These are phyloP conservation scores for Aproaerema taeniolella DNA, from an alignment of 2,888 invertebrate species.

Conservation along the genomic window DNA sequence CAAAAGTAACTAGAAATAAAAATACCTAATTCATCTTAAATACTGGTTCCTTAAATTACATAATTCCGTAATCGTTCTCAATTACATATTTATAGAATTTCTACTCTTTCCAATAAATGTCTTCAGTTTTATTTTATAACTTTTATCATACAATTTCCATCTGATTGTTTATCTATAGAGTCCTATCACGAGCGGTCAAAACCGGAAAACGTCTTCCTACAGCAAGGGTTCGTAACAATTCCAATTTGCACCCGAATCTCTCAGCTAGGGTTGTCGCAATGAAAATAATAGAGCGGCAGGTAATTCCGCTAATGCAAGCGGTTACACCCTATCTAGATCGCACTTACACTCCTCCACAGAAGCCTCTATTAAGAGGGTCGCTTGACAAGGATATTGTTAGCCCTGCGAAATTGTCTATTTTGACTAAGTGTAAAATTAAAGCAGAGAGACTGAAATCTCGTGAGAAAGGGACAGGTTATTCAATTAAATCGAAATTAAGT, in stretches of 20 bases:
- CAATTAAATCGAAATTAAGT: slow-evolving; percentile 10
- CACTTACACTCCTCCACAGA: slow-evolving; percentile 56
- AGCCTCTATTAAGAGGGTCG: slow-evolving; percentile 69
- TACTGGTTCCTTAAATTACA: too few species aligned
- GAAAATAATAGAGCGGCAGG: slow-evolving; percentile 73
- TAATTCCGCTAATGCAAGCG: slow-evolving; percentile 77
- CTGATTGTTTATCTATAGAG: too few species aligned
- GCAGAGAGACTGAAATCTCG: slow-evolving; percentile 20
- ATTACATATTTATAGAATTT: too few species aligned
- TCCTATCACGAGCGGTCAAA: too few species aligned
- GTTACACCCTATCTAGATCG: slow-evolving; percentile 71
- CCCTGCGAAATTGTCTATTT: slow-evolving; percentile 53
- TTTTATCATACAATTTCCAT: too few species aligned
- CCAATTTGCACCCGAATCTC: slow-evolving; percentile 38
- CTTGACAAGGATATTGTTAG: slow-evolving; percentile 33
- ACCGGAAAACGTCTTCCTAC: too few species aligned
- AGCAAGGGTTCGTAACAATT: slow-evolving; percentile 21
- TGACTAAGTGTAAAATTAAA: slow-evolving; percentile 60
- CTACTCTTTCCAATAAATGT: too few species aligned
- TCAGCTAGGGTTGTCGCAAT: slow-evolving; percentile 57
- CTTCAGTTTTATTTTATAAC: too few species aligned
- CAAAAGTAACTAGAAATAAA: too few species aligned
- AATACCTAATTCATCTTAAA: too few species aligned
- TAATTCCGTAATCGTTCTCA: too few species aligned
- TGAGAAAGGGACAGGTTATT: slow-evolving; percentile 19